Base-by-base conservation (phyloP, 2,888 invertebrate species). In the Patella ulyssiponensis region DNA sequence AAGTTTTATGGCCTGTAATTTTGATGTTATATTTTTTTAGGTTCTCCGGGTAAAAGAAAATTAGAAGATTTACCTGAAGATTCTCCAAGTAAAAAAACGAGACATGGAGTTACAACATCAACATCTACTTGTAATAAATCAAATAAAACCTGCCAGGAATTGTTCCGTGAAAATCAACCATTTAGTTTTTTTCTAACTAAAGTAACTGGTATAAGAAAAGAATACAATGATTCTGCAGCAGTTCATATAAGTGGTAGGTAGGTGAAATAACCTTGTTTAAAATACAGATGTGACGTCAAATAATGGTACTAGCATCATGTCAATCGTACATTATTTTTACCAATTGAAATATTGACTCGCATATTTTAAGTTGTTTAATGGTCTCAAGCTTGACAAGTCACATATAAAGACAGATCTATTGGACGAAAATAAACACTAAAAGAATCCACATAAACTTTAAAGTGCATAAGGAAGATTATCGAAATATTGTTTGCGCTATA, bases 181-280 rank as follows among this genome's bases (percentile, higher is more conserved):
- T 79, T 87, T 69, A 88, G 87, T 77, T 88, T 91, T 82, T 90
- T 87, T 78, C 81, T 91, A 2, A 91, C 90, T 20, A 90, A 89
- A 85, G 91, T 91, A 7, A 79, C 83, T 64, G 91, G 90, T 69
- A 91, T 92, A 76, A 81, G 84, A 20, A 78, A 84, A 17, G 82
- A 85, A 73, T 89, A 86, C 79, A 91, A 91, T 81, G 77, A 76
- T 12, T 81, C 80, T 14, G 84, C 82, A 74, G 84, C 87, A 15
- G 83, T 90, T 80, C 87, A 86, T 81, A 87, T 91, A 7, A 89
- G 87, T 87, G 91, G 91, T 90, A 86, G 52, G 73, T 69, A 7
- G 12, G 44, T 44, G 44, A 44, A 44, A 44, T 44, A 44, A 44
- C 9, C 44, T 44, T 44, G 44, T 44, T 44, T 44, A 9, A 44